A percentile compares a stretch with the other conserved stretches of the same genome.
These are phyloP conservation scores for Oncorhynchus clarkii DNA, from an alignment of 2,113 vertebrate genomes.

Conservation along the genomic window DNA sequence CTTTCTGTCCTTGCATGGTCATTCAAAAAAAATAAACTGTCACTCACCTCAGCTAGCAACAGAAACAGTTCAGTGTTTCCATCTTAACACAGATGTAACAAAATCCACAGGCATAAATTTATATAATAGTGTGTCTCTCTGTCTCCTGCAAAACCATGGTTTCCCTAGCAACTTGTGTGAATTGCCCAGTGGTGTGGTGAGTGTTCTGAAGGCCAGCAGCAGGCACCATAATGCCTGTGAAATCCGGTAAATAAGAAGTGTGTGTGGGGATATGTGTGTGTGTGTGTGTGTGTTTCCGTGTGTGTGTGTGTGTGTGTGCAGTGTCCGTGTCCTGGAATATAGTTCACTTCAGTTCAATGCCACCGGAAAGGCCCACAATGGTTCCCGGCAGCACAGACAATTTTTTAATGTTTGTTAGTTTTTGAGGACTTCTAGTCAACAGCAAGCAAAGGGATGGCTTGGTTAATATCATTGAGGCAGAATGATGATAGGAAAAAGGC, in stretches of 20 bases:
- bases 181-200: background rate
- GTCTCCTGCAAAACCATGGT: background rate
- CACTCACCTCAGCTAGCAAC: too few relatives aligned
- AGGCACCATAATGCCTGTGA: background rate
- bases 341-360: conserved; percentile 33
- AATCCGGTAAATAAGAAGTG: background rate
- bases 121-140: too few relatives aligned
- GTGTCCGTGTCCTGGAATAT: background rate
- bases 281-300: conserved; percentile 1
- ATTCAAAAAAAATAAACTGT: too few relatives aligned
- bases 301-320: conserved; percentile 1
- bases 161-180: conserved; percentile 7
- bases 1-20: too few relatives aligned
- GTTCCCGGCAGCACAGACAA: conserved; percentile 35
- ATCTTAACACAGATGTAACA: too few relatives aligned
- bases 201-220: background rate
- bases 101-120: too few relatives aligned
- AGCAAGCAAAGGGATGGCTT: background rate
- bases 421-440: conserved; percentile 50
- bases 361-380: conserved; percentile 36
- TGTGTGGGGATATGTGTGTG: background rate
- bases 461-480: background rate
- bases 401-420: conserved; percentile 18
- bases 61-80: too few relatives aligned
- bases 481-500: background rate